phyloP scores from a whole-genome alignment of 2,113 vertebrate genomes.

The Cercopithecus mona region DNA sequence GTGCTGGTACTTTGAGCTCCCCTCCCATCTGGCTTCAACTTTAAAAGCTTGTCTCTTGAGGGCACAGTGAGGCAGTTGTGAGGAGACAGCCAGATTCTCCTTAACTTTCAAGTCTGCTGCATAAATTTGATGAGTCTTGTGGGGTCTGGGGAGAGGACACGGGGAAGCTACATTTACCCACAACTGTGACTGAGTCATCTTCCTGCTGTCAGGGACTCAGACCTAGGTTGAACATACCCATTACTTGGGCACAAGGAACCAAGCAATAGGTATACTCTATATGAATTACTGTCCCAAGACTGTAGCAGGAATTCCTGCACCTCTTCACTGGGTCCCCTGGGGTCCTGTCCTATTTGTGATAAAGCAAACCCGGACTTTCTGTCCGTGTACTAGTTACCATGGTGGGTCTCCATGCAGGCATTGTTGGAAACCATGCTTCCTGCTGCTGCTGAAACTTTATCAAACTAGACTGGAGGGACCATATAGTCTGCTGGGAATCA shows the following conservation, averaged over 20 bases:
- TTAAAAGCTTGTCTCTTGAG: conserved; percentile 21
- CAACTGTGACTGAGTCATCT: neutral
- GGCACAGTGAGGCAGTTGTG: neutral
- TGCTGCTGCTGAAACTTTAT: neutral
- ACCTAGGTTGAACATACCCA: neutral
- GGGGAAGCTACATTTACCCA: neutral
- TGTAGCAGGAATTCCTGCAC: neutral
- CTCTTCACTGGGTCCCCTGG: neutral
- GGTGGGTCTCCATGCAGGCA: neutral
- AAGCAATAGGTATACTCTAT: neutral
- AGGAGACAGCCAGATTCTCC: neutral
- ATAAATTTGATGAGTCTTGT: neutral
- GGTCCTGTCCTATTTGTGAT: neutral
- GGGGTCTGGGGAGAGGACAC: neutral
- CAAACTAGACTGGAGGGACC: neutral
- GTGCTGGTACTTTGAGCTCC: neutral
- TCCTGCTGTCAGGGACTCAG: neutral
- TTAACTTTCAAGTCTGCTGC: neutral
- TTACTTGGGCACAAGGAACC: neutral
- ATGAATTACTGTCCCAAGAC: neutral
- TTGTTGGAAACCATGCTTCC: neutral
- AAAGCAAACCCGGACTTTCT: neutral
- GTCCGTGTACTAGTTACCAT: neutral
- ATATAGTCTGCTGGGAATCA: neutral
- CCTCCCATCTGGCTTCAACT: neutral